Evolutionary conservation across 2,113 vertebrate species (phyloP), one percentile per base, ranked within the genome.

Genomic region (Synodontis membranacea): DNA sequence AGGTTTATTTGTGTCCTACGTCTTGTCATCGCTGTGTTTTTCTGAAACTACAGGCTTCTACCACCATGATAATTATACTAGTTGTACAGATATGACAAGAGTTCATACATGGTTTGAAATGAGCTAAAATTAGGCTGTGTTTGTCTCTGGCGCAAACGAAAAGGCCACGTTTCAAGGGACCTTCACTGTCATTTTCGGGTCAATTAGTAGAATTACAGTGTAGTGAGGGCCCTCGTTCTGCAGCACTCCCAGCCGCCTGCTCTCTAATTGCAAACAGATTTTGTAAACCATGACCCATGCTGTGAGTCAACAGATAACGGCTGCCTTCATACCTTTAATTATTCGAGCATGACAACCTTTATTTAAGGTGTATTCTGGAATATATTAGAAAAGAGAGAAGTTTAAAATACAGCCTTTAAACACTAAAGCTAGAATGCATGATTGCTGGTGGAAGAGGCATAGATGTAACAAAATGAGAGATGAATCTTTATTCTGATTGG

Each of bases 231-330:
- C 50, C 70, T 82, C n/a, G 15, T 37, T 68, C 50, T 34, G 80
- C 68, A 75, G 68, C 80, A 75, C 42, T 66, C 42, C 80, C 54
- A n/a, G 66, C 68, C 46, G 46, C 31, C 52, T 82, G 58, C 46
- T 25, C 88, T 87, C 86, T 85, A 91, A 91, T 89, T 88, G 80
- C 85, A 86, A 85, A 81, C 90, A 91, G 74, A 88, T 82, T 89
- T 80, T 80, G 56, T 58, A 80, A 80, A 85, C 66, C 52, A 28
- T 58, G 82, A 86, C 76, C 62, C 17, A n/a, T 78, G 86, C 25
- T 74, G 86, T 28, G 50, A 87, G 82, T 86, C 82, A 86, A 89
- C 50, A 60, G 86, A 85, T 88, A 84, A 87, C 21, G 34, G 23
- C 81, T 86, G 58, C 83, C 80, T 28, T 81, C 50, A 56, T 19